These are phyloP conservation scores for Chrysemys picta DNA, from an alignment of 2,113 vertebrate genomes.

Conservation along the genomic window DNA sequence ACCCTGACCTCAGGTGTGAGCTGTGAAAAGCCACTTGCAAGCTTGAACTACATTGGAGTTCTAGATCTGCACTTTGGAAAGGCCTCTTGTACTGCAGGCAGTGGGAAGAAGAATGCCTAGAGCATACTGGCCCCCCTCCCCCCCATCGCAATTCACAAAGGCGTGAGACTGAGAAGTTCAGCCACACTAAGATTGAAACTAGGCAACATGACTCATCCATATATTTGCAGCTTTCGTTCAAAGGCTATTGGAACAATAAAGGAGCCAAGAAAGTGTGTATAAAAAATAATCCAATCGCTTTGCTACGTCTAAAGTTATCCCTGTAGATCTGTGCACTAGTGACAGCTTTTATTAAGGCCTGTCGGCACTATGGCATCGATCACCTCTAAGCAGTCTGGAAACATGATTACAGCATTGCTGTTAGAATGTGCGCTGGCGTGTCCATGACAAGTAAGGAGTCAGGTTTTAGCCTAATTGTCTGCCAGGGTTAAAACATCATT, in stretches of 20 bases:
- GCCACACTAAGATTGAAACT: background rate
- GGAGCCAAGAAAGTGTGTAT: background rate
- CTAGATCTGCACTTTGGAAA: background rate
- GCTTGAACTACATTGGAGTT: background rate
- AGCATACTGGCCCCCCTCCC: background rate
- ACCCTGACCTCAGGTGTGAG: background rate
- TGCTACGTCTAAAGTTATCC: background rate
- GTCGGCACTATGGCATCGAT: background rate
- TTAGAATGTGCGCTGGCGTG: background rate
- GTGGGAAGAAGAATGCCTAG: background rate
- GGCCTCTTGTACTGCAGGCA: background rate
- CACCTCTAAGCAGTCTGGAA: background rate
- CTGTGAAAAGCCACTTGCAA: background rate
- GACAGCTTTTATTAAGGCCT: background rate
- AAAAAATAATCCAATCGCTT: background rate
- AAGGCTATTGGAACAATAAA: background rate
- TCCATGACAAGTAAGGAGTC: background rate
- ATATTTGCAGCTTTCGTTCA: background rate
- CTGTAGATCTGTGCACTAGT: background rate
- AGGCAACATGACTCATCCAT: background rate
- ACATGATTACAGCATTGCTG: fast-evolving
- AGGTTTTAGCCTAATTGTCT: background rate
- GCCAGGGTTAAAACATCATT: fast-evolving
- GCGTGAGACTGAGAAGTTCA: background rate
- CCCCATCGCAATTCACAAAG: background rate